These are phyloP conservation scores for Megaleporinus macrocephalus DNA, from an alignment of 2,113 vertebrate species.

Conservation along the genomic window DNA sequence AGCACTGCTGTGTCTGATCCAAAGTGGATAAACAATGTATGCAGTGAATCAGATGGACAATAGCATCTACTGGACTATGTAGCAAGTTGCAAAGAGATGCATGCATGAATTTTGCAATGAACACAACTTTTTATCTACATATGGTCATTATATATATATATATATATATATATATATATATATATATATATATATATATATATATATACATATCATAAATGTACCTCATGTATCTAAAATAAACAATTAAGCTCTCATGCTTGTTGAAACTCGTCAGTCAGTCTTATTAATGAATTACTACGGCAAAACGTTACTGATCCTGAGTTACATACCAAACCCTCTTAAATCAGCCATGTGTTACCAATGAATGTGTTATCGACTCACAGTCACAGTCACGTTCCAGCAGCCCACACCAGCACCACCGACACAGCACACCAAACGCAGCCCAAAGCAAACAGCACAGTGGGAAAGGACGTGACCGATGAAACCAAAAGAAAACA, in stretches of 20 bases:
- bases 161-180: too few species aligned
- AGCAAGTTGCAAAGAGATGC: too few species aligned
- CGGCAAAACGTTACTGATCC: neutral
- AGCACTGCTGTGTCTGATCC: too few species aligned
- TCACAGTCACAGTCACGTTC: constrained; percentile 49
- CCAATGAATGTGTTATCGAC: neutral
- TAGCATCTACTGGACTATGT: too few species aligned
- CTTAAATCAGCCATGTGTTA: neutral
- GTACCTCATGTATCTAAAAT: too few species aligned
- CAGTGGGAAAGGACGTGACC: constrained; percentile 28
- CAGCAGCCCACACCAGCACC: constrained; percentile 50
- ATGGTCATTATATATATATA: too few species aligned
- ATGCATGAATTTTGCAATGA: too few species aligned
- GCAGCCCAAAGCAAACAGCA: constrained; percentile 54
- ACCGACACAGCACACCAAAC: constrained; percentile 52
- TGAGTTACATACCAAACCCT: neutral
- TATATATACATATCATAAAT: too few species aligned
- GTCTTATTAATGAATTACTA: neutral
- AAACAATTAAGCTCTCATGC: neutral
- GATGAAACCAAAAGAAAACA: constrained; percentile 22
- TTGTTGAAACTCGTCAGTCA: neutral
- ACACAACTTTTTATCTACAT: too few species aligned
- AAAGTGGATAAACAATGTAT: too few species aligned
- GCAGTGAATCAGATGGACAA: too few species aligned
- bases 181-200: too few species aligned